Base-by-base conservation (phyloP, 1,140 invertebrate genomes). In the Medauroidea extradentata region DNA sequence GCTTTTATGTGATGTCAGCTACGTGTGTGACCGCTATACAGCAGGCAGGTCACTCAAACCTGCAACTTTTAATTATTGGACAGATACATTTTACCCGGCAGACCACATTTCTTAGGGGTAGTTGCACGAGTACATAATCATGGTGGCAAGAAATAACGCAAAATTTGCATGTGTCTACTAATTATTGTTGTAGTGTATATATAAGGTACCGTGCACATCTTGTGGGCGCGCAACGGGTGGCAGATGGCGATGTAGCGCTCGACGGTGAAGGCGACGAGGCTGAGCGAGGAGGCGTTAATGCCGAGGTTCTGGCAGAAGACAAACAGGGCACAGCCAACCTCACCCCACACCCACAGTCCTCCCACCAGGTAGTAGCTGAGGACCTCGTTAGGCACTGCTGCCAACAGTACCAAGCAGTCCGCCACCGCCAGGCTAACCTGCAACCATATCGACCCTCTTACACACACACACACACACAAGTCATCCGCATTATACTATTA, bases 171-270 rank as follows among this genome's bases (percentile, higher is more conserved):
- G n/a, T n/a, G n/a, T n/a, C n/a, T n/a, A n/a, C n/a, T n/a, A n/a
- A n/a, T n/a, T n/a, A n/a, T n/a, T n/a, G n/a, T n/a, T n/a, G n/a
- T n/a, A n/a, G n/a, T n/a, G n/a, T n/a, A n/a, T n/a, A n/a, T n/a
- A n/a, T n/a, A n/a, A n/a, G n/a, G n/a, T n/a, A 85, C 70, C 57
- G 79, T 79, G 11, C 74, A 78, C 66, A 76, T 68, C 8, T 69
- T 72, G 53, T 69, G 68, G 3, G 69, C 63, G 59, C 73, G 71
- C 53, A 85, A 75, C 3, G 86, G 86, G 67, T 87, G 82, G 68
- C 85, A 87, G 42, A 89, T 87, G 18, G 86, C 86, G 1, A 88
- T 70, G 69, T 88, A 90, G 3, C 88, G 70, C 71, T 90, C 87
- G 11, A 85, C 71, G 2, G 85, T 87, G 71, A 86, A 86, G 0